Percentiles rank a stretch among this genome's conserved stretches.
phyloP scores from a whole-genome alignment of 2,888 invertebrate genomes.

The Epinotia demarniana region DNA sequence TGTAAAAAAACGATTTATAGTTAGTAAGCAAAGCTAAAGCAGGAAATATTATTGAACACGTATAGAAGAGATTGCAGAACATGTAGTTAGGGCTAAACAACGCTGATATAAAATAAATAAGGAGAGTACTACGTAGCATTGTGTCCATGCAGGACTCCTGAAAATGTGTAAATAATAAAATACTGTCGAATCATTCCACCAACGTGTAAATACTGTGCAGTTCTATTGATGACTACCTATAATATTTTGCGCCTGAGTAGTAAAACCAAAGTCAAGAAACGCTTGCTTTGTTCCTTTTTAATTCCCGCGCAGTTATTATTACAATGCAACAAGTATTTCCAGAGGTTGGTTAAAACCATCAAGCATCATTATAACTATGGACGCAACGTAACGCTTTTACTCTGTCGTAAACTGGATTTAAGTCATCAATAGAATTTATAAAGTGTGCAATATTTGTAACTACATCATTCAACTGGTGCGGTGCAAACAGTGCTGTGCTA shows the following conservation, averaged over 20 bases:
- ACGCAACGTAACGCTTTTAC: neutral
- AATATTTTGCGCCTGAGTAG: neutral
- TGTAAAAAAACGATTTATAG: slow-evolving; percentile 35
- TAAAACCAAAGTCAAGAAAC: neutral
- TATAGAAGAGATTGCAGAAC: slow-evolving; percentile 31
- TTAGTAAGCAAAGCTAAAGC: slow-evolving; percentile 70
- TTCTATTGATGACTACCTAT: slow-evolving; percentile 35
- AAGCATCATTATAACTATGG: neutral
- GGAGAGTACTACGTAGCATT: slow-evolving; percentile 5
- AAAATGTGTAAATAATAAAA: slow-evolving; percentile 38
- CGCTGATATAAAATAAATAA: slow-evolving; percentile 13
- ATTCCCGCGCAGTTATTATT: neutral
- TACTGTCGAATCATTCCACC: slow-evolving; percentile 38
- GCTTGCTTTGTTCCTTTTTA: neutral
- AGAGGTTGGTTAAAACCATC: neutral
- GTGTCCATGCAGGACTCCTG: slow-evolving; percentile 42
- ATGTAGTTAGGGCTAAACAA: slow-evolving; percentile 34
- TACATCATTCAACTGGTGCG: slow-evolving; percentile 38
- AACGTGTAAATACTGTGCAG: slow-evolving; percentile 33
- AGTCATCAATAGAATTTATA: slow-evolving; percentile 38
- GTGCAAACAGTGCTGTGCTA: slow-evolving; percentile 41
- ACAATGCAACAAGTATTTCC: neutral
- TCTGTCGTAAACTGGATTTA: neutral
- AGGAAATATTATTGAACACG: slow-evolving; percentile 59
- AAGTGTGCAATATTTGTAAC: slow-evolving; percentile 35